Evolutionary conservation across 2,888 invertebrate species (phyloP).

Genomic region (Pardosa pseudoannulata): DNA sequence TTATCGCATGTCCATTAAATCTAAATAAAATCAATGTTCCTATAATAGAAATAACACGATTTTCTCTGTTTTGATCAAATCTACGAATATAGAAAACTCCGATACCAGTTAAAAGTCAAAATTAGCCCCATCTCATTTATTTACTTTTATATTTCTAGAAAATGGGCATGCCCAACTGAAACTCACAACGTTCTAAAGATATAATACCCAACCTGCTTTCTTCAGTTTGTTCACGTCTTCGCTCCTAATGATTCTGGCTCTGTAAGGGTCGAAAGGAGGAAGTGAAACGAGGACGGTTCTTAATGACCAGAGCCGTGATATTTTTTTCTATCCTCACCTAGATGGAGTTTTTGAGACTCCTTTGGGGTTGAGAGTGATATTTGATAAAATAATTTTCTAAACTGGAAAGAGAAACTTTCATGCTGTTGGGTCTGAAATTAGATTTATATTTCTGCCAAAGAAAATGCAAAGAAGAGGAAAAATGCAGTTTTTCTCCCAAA

Average conservation of each 20-base stretch:
- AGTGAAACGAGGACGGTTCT: background rate
- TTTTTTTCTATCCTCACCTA: too few relatives aligned
- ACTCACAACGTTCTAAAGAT: background rate
- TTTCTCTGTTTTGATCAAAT: too few relatives aligned
- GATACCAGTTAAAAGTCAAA: background rate
- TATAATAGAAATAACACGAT: too few relatives aligned
- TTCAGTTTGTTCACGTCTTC: background rate
- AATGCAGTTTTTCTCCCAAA: too few relatives aligned
- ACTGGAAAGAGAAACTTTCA: too few relatives aligned
- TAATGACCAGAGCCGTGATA: background rate
- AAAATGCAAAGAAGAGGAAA: too few relatives aligned
- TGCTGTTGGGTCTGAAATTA: too few relatives aligned
- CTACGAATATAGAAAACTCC: background rate
- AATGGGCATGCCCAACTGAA: background rate
- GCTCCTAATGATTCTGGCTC: background rate
- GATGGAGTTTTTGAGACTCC: background rate
- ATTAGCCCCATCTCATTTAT: background rate
- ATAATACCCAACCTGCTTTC: background rate
- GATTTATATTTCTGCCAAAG: too few relatives aligned
- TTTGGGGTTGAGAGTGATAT: background rate
- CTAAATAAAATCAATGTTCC: too few relatives aligned
- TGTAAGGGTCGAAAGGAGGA: background rate
- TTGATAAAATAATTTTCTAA: background rate
- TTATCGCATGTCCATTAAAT: too few relatives aligned
- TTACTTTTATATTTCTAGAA: background rate